Evolutionary conservation across 2,888 invertebrate genomes (phyloP).

Genomic region (Mythimna vitellina): DNA sequence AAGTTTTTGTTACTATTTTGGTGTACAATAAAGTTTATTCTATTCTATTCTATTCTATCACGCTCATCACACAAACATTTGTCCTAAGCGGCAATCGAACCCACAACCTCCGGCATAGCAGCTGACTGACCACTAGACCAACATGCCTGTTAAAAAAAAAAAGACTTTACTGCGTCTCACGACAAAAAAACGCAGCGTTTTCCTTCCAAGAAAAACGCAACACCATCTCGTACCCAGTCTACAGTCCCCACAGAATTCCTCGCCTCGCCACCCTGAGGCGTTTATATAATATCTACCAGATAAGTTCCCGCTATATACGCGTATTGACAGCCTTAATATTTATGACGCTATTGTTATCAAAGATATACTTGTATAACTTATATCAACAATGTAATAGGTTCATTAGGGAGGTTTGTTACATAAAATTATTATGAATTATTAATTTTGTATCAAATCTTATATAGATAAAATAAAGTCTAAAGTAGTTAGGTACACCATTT

Average conservation of each 20-base stretch:
- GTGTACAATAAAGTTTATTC: too few relatives aligned
- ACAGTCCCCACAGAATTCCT: conserved; percentile 65
- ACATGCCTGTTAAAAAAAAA: too few relatives aligned
- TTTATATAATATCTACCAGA: conserved; percentile 89
- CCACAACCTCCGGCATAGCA: too few relatives aligned
- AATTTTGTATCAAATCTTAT: background rate
- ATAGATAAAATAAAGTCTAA: too few relatives aligned
- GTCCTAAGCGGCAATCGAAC: too few relatives aligned
- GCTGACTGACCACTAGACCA: too few relatives aligned
- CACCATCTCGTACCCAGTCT: conserved; percentile 57
- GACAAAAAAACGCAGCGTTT: background rate
- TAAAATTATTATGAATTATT: conserved; percentile 19
- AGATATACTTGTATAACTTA: conserved; percentile 49
- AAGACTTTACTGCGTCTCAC: background rate
- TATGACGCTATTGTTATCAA: conserved; percentile 88
- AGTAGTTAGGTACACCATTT: too few relatives aligned
- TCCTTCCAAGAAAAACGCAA: conserved; percentile 48
- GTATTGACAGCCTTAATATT: conserved; percentile 90
- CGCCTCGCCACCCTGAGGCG: conserved; percentile 86
- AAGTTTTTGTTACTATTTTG: too few relatives aligned
- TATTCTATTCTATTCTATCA: too few relatives aligned
- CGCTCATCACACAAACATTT: too few relatives aligned
- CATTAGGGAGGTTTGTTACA: conserved; percentile 25
- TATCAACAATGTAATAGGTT: conserved; percentile 58
- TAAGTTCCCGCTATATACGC: conserved; percentile 83